phyloP scores from a whole-genome alignment of 2,888 invertebrate genomes.

The Caenorhabditis sp. region DNA sequence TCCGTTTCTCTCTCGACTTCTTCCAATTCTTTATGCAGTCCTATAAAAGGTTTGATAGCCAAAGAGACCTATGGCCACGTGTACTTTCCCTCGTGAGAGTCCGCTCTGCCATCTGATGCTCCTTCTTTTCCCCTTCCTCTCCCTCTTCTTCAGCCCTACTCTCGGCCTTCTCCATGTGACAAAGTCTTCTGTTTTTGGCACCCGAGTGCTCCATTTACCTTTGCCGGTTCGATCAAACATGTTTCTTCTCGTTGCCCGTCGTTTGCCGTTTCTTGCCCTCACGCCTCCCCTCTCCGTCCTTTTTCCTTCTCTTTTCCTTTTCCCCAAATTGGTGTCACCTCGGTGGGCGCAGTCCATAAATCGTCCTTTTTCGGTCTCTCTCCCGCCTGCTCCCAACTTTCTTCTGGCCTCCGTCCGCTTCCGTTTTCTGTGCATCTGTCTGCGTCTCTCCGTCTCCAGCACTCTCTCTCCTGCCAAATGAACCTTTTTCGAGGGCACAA shows the following conservation, averaged over 20 bases:
- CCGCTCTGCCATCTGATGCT: constrained; percentile 3
- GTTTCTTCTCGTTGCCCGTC: constrained; percentile 3
- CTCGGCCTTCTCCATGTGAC: background rate
- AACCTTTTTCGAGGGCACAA: constrained; percentile 40
- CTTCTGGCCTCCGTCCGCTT: constrained; percentile 24
- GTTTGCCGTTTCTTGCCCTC: background rate
- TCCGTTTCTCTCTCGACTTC: too few relatives aligned
- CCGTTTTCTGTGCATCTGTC: constrained; percentile 45
- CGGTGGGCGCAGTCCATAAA: constrained; percentile 51
- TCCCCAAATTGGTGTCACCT: constrained; percentile 56
- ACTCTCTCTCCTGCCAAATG: constrained; percentile 45
- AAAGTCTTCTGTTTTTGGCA: background rate
- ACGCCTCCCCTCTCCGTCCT: too few relatives aligned
- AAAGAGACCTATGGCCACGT: too few relatives aligned
- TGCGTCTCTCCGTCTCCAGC: constrained; percentile 35
- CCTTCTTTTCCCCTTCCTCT: too few relatives aligned
- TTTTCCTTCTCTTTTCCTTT: constrained; percentile 4
- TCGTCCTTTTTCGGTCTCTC: constrained; percentile 59
- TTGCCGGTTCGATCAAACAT: constrained; percentile 6
- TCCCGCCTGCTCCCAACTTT: constrained; percentile 41
- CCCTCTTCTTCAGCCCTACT: background rate
- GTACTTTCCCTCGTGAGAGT: background rate
- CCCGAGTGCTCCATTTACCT: constrained; percentile 11
- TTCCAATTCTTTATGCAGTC: too few relatives aligned
- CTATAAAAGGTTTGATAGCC: background rate